These are phyloP conservation scores for Corythaixoides concolor DNA, from an alignment of 2,113 vertebrate species.

Conservation along the genomic window DNA sequence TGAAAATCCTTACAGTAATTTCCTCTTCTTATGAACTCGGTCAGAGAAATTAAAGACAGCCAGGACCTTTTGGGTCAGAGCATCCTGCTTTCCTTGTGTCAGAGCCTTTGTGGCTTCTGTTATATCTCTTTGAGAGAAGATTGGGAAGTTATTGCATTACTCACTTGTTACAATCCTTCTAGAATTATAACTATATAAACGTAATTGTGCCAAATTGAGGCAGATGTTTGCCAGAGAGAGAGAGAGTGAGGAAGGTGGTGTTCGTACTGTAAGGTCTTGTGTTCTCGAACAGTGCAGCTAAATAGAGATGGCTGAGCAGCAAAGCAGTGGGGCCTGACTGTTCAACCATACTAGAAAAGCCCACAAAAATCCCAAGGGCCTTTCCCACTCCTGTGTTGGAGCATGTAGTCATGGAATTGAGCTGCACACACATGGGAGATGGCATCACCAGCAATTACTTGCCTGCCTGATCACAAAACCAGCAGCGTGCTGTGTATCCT, in stretches of 20 bases:
- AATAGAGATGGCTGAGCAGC: not conserved
- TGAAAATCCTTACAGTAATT: constrained; percentile 6
- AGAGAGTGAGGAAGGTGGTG: not conserved
- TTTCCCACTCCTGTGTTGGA: not conserved
- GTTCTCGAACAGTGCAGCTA: not conserved
- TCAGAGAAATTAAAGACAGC: not conserved
- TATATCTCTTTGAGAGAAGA: not conserved
- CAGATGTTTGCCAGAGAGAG: constrained; percentile 13
- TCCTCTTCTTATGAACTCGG: not conserved
- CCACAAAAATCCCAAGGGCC: not conserved
- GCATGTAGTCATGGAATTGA: not conserved
- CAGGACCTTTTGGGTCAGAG: not conserved
- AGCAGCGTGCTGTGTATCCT: not conserved
- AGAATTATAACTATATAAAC: not conserved
- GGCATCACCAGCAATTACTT: not conserved
- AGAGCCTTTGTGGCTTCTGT: not conserved
- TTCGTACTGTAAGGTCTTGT: not conserved
- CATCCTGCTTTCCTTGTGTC: not conserved
- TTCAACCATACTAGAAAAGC: not conserved
- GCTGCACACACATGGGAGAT: not conserved
- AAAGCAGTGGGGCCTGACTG: accelerated
- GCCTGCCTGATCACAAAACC: not conserved
- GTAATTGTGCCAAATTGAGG: not conserved
- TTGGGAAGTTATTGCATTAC: not conserved
- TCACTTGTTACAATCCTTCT: not conserved